Percentiles rank a stretch among this genome's conserved stretches.
Conservation (phyloP, 2,113 vertebrate genomes). For the Sinocyclocheilus anshuiensis region DNA sequence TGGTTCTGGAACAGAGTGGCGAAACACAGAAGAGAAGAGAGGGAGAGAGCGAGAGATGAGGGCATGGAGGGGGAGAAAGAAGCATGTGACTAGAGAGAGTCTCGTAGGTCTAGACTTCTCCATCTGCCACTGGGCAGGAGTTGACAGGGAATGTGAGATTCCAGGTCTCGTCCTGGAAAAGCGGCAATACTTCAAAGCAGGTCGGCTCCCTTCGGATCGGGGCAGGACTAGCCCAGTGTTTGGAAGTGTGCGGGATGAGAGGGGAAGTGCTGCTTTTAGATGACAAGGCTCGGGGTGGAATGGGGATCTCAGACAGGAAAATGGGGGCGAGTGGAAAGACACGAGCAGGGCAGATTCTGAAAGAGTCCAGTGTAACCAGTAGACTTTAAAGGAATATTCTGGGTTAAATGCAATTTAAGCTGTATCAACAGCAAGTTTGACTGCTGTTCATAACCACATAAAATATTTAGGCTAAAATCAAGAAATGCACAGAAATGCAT, state of each 20-base stretch:
- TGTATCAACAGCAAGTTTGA: background rate
- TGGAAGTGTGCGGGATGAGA: slow-evolving; percentile 6
- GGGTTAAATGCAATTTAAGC: background rate
- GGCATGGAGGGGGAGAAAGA: background rate
- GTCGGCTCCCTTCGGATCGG: slow-evolving; percentile 40
- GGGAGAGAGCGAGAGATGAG: background rate
- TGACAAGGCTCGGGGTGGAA: slow-evolving; percentile 20
- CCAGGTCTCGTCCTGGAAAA: slow-evolving; percentile 56
- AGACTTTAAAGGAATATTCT: background rate
- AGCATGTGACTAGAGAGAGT: background rate
- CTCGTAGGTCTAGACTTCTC: slow-evolving; percentile 49
- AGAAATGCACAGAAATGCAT: background rate
- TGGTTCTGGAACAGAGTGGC: background rate
- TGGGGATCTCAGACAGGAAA: slow-evolving; percentile 44
- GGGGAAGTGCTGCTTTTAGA: slow-evolving; percentile 19
- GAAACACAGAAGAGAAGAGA: background rate
- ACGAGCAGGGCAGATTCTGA: background rate
- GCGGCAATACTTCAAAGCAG: slow-evolving; percentile 53
- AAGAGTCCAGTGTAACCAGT: background rate
- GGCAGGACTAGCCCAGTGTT: slow-evolving; percentile 16
- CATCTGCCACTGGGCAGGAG: slow-evolving; percentile 65
- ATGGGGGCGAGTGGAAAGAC: slow-evolving; percentile 27
- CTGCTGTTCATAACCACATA: background rate
- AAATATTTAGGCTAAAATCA: background rate
- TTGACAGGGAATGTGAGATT: slow-evolving; percentile 66